These are phyloP conservation scores for Agrotis clavis DNA, from an alignment of 2,888 invertebrate species.

Conservation along the genomic window DNA sequence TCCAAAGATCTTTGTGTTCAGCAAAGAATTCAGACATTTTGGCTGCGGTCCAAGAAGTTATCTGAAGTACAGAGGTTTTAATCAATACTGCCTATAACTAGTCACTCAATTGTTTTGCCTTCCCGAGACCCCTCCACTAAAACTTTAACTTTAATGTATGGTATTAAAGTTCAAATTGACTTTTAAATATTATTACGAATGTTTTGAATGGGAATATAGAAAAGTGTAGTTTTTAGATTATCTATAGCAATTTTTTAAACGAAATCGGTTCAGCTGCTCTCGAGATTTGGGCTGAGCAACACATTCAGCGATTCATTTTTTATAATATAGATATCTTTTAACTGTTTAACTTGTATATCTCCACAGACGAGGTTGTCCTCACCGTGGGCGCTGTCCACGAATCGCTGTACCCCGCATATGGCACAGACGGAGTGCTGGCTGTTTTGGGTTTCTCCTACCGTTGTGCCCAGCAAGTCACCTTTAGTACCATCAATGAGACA, in stretches of 20 bases:
- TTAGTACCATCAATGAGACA: slow-evolving; percentile 71
- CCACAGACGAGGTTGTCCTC: slow-evolving; percentile 72
- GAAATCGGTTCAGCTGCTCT: too few relatives aligned
- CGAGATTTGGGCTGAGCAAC: too few relatives aligned
- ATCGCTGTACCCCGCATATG: slow-evolving; percentile 63
- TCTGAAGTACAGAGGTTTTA: background rate
- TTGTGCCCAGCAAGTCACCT: slow-evolving; percentile 80
- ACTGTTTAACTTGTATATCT: background rate
- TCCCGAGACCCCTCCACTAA: too few relatives aligned
- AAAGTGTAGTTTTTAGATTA: too few relatives aligned
- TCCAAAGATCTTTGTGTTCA: background rate
- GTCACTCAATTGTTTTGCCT: too few relatives aligned
- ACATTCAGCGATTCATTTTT: too few relatives aligned
- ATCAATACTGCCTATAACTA: slow-evolving; percentile 11
- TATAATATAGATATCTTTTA: too few relatives aligned
- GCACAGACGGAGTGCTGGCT: slow-evolving; percentile 79
- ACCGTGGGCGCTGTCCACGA: slow-evolving; percentile 46
- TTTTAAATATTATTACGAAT: too few relatives aligned
- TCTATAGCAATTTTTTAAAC: too few relatives aligned
- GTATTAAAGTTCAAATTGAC: too few relatives aligned
- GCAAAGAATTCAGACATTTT: slow-evolving; percentile 8
- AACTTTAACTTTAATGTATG: too few relatives aligned
- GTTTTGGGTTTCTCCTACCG: slow-evolving; percentile 89
- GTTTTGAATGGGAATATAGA: too few relatives aligned
- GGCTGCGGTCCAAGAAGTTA: slow-evolving; percentile 8